Conservation (phyloP, 2,113 vertebrate genomes). For the Melanotaenia duboulayi region DNA sequence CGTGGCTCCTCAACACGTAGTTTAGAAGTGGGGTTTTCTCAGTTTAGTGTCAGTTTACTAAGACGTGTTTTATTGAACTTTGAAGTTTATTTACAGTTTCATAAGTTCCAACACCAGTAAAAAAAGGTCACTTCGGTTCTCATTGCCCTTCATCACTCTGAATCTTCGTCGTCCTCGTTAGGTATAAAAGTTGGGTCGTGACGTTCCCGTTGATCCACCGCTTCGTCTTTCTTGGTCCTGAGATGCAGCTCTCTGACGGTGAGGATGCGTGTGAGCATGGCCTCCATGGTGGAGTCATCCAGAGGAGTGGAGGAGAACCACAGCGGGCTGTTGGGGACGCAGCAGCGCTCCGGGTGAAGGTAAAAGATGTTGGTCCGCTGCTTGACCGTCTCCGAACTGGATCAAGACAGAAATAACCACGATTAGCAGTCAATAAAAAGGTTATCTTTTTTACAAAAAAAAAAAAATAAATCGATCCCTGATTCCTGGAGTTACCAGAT, state of each 20-base stretch:
- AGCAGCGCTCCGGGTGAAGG: slow-evolving; percentile 95
- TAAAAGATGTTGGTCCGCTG: slow-evolving; percentile 95
- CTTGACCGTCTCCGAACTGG: slow-evolving; percentile 94
- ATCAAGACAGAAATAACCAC: background rate
- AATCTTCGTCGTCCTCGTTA: slow-evolving; percentile 33
- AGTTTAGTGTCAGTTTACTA: background rate
- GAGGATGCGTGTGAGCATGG: slow-evolving; percentile 95
- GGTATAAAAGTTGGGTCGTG: slow-evolving; percentile 37
- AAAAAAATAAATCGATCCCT: too few species aligned
- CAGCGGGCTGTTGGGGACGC: slow-evolving; percentile 95
- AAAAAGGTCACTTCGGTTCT: slow-evolving; percentile 54
- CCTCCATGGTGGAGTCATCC: slow-evolving; percentile 91
- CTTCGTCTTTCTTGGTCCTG: slow-evolving; percentile 73
- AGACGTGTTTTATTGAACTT: slow-evolving; percentile 20
- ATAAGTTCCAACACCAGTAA: slow-evolving; percentile 16
- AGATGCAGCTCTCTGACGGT: slow-evolving; percentile 93
- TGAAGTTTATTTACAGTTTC: slow-evolving; percentile 45
- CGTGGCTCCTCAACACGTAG: slow-evolving; percentile 10
- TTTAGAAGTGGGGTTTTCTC: slow-evolving; percentile 5
- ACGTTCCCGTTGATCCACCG: fast-evolving
- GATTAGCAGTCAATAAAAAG: background rate
- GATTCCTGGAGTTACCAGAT: too few species aligned
- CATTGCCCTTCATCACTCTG: slow-evolving; percentile 47
- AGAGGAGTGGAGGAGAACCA: slow-evolving; percentile 95
- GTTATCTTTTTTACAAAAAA: too few species aligned